Conservation (phyloP, 1,140 invertebrate genomes). For the Phocides pigmalion region DNA sequence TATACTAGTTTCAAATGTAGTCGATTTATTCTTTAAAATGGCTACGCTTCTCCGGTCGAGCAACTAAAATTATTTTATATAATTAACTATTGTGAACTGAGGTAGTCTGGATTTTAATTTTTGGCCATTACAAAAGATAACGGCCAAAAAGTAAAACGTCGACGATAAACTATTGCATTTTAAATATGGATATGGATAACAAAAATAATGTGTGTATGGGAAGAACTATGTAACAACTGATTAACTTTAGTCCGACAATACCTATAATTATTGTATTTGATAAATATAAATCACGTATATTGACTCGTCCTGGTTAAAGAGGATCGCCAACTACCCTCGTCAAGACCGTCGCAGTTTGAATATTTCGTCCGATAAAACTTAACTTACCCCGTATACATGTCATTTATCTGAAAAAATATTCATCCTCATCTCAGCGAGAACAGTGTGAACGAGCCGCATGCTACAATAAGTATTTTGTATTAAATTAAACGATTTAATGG, state of each 20-base stretch:
- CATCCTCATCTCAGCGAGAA: constrained; percentile 1
- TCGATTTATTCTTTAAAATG: constrained; percentile 73
- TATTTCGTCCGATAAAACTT: constrained; percentile 38
- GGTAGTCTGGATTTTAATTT: constrained; percentile 47
- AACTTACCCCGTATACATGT: constrained; percentile 45
- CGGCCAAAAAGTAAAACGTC: constrained; percentile 45
- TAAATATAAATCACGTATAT: constrained; percentile 71
- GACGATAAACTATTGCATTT: constrained; percentile 77
- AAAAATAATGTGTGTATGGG: constrained; percentile 79
- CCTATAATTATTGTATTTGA: constrained; percentile 73
- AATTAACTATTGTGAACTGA: constrained; percentile 78
- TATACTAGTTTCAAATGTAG: constrained; percentile 44
- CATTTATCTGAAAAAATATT: constrained; percentile 36
- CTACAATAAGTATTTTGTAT: constrained; percentile 57
- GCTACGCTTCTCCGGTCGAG: constrained; percentile 61
- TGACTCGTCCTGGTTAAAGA: constrained; percentile 54
- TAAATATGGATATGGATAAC: constrained; percentile 77
- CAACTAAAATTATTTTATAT: constrained; percentile 73
- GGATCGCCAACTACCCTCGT: constrained; percentile 34
- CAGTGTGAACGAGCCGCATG: constrained; percentile 19
- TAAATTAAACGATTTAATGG: constrained; percentile 69
- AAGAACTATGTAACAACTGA: constrained; percentile 78
- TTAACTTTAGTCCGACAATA: constrained; percentile 71
- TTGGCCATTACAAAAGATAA: constrained; percentile 28
- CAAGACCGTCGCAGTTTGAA: constrained; percentile 26